Evolutionary conservation across 1,140 invertebrate species (phyloP), one percentile per base, ranked within the genome.

Genomic region (Apocrypta bakeri): DNA sequence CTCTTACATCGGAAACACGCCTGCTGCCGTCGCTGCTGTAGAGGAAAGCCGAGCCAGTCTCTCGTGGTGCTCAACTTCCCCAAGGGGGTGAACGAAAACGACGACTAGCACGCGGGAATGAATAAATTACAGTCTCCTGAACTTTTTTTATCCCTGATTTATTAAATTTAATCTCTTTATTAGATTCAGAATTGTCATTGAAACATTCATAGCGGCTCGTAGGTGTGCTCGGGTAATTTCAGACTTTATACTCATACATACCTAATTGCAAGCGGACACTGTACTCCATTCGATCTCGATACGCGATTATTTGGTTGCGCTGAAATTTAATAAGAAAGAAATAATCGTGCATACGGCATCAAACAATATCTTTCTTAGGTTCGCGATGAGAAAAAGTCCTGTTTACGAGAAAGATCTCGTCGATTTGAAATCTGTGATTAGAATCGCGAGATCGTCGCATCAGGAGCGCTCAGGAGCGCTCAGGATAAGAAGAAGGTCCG

Each of bases 1-100:
- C 88, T 87, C 86, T 87, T 88, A 88, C 87, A 84, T 89, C 85
- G 87, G 85, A 86, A 81, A 73, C 48, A 64, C 56, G 69, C 24
- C 48, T 37, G 31, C 42, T 3, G 2, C 42, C 14, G 42, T 17
- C 42, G 42, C 21, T 21, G 48, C 48, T 21, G 48, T 21, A 1
- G 48, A 72, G 48, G 56, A 21, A 56, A 56, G 17, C 48, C 17
- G 6, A 56, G 68, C 17, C 17, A 72, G 64, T 25, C 27, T 17
- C 33, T 56, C 25, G 14, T 25, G 72, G 61, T 75, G 63, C 79
- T 81, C 72, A 81, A 81, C 72, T 33, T 75, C 33, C 25, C 71
- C 31, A 3, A 14, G 27, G 71, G 56, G 48, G 27, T 64, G n/a
- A 81, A 74, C 61, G 40, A 25, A 61, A 72, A 72, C 42, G 29